Percentiles rank a stretch among this genome's conserved stretches.
Conservation (phyloP, 2,888 invertebrate genomes). For the Pasiphila rectangulata region DNA sequence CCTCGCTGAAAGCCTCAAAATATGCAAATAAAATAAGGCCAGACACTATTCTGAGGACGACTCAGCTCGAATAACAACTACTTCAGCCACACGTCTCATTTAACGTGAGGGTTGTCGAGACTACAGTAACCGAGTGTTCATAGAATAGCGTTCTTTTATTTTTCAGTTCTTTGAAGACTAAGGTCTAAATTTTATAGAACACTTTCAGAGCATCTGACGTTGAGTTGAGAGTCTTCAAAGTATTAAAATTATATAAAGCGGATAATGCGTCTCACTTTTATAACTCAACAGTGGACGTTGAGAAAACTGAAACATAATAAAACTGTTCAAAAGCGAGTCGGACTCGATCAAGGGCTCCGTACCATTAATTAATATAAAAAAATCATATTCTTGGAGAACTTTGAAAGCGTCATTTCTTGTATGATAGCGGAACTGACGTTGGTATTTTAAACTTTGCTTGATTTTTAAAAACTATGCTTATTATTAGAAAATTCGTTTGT, state of each 20-base stretch:
- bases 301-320: too few relatives aligned
- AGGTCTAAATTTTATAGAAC: neutral
- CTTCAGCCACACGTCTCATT: constrained; percentile 33
- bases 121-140: constrained; percentile 10
- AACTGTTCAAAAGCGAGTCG: too few relatives aligned
- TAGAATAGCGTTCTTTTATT: constrained; percentile 8
- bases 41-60: constrained; percentile 31
- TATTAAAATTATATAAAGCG: neutral
- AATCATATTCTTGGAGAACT: too few relatives aligned
- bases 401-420: too few relatives aligned
- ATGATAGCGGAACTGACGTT: too few relatives aligned
- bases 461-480: too few relatives aligned
- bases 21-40: constrained; percentile 34
- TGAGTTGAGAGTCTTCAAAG: neutral
- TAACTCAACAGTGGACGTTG: too few relatives aligned
- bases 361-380: too few relatives aligned
- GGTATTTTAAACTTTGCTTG: too few relatives aligned
- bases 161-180: constrained; percentile 5
- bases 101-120: constrained; percentile 30
- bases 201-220: neutral
- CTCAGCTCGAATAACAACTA: constrained; percentile 37
- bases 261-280: neutral
- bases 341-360: too few relatives aligned
- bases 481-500: too few relatives aligned
- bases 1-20: constrained; percentile 31